Evolutionary conservation across 2,113 vertebrate species (phyloP).

Genomic region (Piliocolobus tephrosceles): DNA sequence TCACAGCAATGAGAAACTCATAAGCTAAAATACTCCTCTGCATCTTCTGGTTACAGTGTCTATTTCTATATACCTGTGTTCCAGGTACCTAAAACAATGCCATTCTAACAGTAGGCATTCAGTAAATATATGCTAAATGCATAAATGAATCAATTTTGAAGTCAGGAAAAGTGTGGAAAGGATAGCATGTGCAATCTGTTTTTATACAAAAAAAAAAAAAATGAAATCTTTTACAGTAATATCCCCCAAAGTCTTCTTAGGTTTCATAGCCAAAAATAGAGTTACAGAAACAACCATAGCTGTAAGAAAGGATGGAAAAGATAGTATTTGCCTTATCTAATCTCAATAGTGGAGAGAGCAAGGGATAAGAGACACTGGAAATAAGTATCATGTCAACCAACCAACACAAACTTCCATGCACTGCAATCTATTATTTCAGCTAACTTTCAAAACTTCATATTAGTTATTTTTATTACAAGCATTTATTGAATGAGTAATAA

Average conservation of each 20-base stretch:
- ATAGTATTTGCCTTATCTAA: not conserved
- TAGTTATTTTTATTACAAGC: not conserved
- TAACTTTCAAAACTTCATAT: not conserved
- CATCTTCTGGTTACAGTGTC: not conserved
- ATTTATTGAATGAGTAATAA: not conserved
- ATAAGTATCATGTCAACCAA: not conserved
- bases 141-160: not conserved
- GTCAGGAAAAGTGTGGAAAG: not conserved
- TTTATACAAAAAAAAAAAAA: not conserved
- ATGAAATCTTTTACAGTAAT: not conserved
- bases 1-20: not conserved
- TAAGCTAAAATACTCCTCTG: not conserved
- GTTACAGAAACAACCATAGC: not conserved
- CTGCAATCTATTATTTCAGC: not conserved
- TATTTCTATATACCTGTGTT: not conserved
- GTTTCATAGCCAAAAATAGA: not conserved
- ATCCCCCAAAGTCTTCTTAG: not conserved
- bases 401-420: not conserved
- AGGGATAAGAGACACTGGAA: not conserved
- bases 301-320: not conserved
- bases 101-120: not conserved
- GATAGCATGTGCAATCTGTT: not conserved
- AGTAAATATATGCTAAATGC: not conserved
- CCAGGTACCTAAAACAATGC: not conserved
- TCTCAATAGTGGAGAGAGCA: not conserved